Evolutionary conservation across 1,140 invertebrate genomes (phyloP).

Genomic region (Drosophila subpulchrella): DNA sequence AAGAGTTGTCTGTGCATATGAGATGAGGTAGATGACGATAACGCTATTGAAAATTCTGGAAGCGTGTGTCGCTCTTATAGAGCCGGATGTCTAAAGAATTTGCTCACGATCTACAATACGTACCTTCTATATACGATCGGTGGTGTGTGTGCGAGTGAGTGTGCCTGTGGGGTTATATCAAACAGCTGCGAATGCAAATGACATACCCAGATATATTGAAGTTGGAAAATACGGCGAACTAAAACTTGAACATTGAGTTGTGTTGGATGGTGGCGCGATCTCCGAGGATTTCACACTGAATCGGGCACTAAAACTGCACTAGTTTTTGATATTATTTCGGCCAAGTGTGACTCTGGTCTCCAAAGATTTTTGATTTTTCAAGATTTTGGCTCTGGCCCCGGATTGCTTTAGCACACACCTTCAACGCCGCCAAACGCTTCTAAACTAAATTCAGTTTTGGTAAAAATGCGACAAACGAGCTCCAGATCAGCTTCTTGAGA

Average conservation of each 20-base stretch:
- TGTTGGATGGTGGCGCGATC: conserved; percentile 3
- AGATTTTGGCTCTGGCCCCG: conserved; percentile 51
- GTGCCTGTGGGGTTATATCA: conserved; percentile 46
- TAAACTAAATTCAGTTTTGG: conserved; percentile 84
- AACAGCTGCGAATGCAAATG: conserved; percentile 69
- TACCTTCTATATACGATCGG: conserved; percentile 30
- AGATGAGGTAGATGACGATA: conserved; percentile 62
- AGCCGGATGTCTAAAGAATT: conserved; percentile 58
- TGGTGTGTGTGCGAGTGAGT: conserved; percentile 7
- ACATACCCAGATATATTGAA: conserved; percentile 56
- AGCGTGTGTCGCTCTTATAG: conserved; percentile 57
- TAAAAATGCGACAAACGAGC: conserved; percentile 83
- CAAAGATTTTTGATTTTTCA: conserved; percentile 31
- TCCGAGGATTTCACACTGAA: conserved; percentile 24
- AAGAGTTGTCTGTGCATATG: conserved; percentile 68
- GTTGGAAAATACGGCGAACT: conserved; percentile 2
- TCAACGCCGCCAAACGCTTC: conserved; percentile 83
- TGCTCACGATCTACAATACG: conserved; percentile 39
- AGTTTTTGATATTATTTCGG: conserved; percentile 16
- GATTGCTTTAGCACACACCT: conserved; percentile 78
- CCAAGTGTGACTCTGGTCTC: conserved; percentile 11
- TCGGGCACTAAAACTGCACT: conserved; percentile 42
- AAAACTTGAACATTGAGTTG: conserved; percentile 10
- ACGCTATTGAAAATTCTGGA: conserved; percentile 72
- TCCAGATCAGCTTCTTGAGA: conserved; percentile 82